These are phyloP conservation scores for Philereme transversata DNA, from an alignment of 2,888 invertebrate genomes.

Conservation along the genomic window DNA sequence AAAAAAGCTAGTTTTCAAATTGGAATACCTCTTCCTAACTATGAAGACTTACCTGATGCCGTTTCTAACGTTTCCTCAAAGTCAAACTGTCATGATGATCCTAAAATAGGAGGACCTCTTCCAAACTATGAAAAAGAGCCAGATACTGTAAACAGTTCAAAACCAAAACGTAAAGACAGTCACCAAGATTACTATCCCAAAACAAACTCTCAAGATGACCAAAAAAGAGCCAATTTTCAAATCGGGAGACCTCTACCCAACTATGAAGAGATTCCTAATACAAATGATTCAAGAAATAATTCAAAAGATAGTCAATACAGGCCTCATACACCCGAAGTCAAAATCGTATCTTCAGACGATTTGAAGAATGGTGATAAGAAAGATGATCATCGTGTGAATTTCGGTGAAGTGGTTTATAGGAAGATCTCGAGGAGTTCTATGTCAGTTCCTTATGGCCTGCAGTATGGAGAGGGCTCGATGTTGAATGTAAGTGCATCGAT, in stretches of 20 bases:
- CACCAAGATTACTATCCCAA: conserved; percentile 23
- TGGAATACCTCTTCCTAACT: conserved; percentile 14
- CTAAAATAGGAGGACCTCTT: conserved; percentile 4
- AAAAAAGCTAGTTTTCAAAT: conserved; percentile 4
- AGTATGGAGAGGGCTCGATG: conserved; percentile 66
- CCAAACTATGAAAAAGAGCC: conserved; percentile 11
- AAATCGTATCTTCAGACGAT: conserved; percentile 51
- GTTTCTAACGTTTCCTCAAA: background rate
- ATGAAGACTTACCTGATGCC: conserved; percentile 7
- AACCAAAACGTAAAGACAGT: conserved; percentile 2
- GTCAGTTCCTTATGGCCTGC: conserved; percentile 85
- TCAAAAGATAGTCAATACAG: conserved; percentile 26
- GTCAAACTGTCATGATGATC: background rate
- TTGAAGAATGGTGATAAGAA: conserved; percentile 30
- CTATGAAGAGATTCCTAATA: conserved; percentile 18
- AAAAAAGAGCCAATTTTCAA: conserved; percentile 18
- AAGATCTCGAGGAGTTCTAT: conserved; percentile 84
- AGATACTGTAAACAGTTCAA: background rate
- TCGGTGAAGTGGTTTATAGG: conserved; percentile 47
- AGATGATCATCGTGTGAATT: conserved; percentile 24
- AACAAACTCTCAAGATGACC: conserved; percentile 12
- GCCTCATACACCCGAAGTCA: conserved; percentile 67
- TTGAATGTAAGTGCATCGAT: conserved; percentile 44
- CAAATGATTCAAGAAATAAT: too few species aligned
- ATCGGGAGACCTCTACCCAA: conserved; percentile 6